These are phyloP conservation scores for Micromussa lordhowensis DNA, from an alignment of 92 coral and sea anemone species.

Conservation along the genomic window DNA sequence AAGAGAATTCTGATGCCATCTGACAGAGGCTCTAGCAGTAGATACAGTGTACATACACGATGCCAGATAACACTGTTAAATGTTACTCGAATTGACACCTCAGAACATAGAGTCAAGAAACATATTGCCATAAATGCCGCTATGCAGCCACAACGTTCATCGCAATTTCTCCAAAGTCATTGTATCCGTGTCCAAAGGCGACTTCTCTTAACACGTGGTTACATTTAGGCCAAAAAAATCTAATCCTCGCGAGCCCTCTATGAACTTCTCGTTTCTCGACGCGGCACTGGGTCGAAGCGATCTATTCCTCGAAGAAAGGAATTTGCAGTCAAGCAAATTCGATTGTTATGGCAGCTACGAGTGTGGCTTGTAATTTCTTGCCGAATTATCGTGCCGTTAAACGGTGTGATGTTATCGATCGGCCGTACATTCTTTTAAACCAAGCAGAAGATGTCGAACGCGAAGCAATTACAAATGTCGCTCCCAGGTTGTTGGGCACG, in stretches of 20 bases:
- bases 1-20: slow-evolving; percentile 26
- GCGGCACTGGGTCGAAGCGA: slow-evolving; percentile 27
- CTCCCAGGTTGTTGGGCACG: slow-evolving; percentile 45
- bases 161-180: slow-evolving; percentile 41
- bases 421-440: slow-evolving; percentile 20
- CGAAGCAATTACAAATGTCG: slow-evolving; percentile 30
- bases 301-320: slow-evolving; percentile 33
- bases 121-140: slow-evolving; percentile 54
- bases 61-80: slow-evolving; percentile 33
- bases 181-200: slow-evolving; percentile 27
- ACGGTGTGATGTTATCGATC: slow-evolving; percentile 41
- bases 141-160: slow-evolving; percentile 16
- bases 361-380: slow-evolving; percentile 1
- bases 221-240: slow-evolving; percentile 22
- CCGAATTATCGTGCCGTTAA: slow-evolving; percentile 8
- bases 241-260: slow-evolving; percentile 3
- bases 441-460: slow-evolving; percentile 2
- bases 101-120: slow-evolving; percentile 34
- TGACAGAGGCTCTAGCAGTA: slow-evolving; percentile 12
- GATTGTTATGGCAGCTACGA: slow-evolving; percentile 1
- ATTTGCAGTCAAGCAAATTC: slow-evolving; percentile 27
- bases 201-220: slow-evolving; percentile 34
- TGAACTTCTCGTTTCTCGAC: slow-evolving; percentile 12
- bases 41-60: not conserved
- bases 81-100: slow-evolving; percentile 43